Base-by-base conservation (phyloP, 2,888 invertebrate genomes). In the Cremastinae sp. region DNA sequence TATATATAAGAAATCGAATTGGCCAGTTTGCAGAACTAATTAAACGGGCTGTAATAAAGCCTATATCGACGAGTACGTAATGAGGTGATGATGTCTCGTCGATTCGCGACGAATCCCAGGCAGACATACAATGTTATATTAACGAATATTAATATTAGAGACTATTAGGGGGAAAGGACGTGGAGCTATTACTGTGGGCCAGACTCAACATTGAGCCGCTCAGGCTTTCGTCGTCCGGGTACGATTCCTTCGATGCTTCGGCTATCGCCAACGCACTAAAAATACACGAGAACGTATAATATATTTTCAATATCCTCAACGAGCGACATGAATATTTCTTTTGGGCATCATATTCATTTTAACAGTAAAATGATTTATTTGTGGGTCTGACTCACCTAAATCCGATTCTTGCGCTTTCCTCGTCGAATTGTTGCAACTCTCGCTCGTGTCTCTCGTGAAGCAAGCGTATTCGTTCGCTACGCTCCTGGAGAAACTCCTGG, bases 151-250 rank as follows among this genome's bases (percentile, higher is more conserved):
- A 87, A 86, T 85, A 89, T 89, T 89, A 89, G 83, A 89, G 88
- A 91, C 94, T 94, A 91, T 94, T 94, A 88, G 96, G 95, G 86
- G 96, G 96, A 91, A 96, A 96, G 91, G 96, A 96, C 87, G 96
- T 96, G 86, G 97, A 96, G 91, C 97, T 97, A 93, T 96, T 96
- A 93, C 96, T 97, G 92, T 97, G 96, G 82, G 97, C 97, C 91
- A 98, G 93, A 91, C 97, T 97, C 87, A 96, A 92, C 95, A 97
- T 96, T 84, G 97, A 97, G 86, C 98, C 98, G 75, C 97, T 97
- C 84, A 97, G 93, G 88, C 97, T 96, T 90, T 97, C 97, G 90
- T 96, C 97, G 84, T 97, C 97, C 84, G 95, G 95, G 91, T 96
- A 96, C 83, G 94, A 94, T 90, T 97, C 96, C 86, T 96, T 94